Base-by-base conservation (phyloP, 2,888 invertebrate species). In the Erpobdella octoculata region DNA sequence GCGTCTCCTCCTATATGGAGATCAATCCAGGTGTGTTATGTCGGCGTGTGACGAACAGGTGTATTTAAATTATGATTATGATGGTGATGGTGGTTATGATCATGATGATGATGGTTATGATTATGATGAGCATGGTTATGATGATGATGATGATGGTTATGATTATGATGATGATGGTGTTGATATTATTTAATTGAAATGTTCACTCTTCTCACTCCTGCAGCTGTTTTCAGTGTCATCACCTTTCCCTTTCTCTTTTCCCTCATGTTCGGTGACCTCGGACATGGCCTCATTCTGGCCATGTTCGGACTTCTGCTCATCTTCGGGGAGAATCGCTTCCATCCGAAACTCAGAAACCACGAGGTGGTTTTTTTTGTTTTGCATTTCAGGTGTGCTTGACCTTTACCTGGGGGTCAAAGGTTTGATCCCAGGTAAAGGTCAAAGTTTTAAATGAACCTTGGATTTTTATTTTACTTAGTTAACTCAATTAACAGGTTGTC, bases 211-310 rank as follows among this genome's bases (percentile, higher is more conserved):
- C 9, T 38, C 12, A 37, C 38, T 6, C n/a, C 80, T 82, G 4
- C 87, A 87, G 92, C 96, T 0, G 93, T 93, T 0, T 97, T 93
- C 84, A 93, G 95, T 0, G 93, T 95, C 78, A 92, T 97, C 72
- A 94, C 96, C 9, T 96, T 97, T 84, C 96, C 96, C 72, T 96
- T 96, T 86, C 86, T 96, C 79, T 96, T 96, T 84, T 92, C 93
- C 76, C 90, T 97, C 77, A 97, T 97, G 96, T 97, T 97, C 85
- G 95, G 97, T 21, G 97, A 98, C 85, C 86, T 90, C 74, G 97
- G 97, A 0, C 97, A 98, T 84, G 96, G 96, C 72, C 46, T 90
- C 0, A 86, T 97, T 67, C 93, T 97, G 93, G 88, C 91, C 66
- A 81, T 89, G 9, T 94, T 94, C 84, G 96, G 91, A n/a, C 88